phyloP scores from a whole-genome alignment of 2,113 vertebrate genomes.

The Heterocephalus glaber region DNA sequence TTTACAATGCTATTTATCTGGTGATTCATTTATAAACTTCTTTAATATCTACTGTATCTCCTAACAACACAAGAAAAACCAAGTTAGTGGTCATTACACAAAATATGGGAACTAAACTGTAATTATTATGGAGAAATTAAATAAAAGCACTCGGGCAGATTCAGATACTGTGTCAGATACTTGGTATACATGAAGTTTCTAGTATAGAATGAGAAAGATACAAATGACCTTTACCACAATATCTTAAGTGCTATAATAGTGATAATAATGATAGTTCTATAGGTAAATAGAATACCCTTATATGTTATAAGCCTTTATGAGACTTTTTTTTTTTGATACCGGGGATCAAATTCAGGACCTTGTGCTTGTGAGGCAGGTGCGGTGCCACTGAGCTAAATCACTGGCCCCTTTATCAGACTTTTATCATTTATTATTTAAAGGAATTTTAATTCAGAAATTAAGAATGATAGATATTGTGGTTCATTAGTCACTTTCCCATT shows the following conservation, averaged over 20 bases:
- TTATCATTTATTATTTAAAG: conserved; percentile 29
- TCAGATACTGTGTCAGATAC: not conserved
- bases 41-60: not conserved
- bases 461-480: not conserved
- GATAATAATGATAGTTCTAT: not conserved
- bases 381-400: too few species aligned
- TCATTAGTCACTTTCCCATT: not conserved
- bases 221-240: not conserved
- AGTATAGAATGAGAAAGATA: not conserved
- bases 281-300: not conserved
- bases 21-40: not conserved
- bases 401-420: conserved; percentile 23
- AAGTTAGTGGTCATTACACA: not conserved
- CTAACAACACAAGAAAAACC: not conserved
- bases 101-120: not conserved
- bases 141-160: not conserved
- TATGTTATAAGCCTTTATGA: not conserved
- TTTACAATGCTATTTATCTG: not conserved
- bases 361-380: too few species aligned
- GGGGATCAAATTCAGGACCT: too few species aligned
- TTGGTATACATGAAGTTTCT: not conserved
- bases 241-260: not conserved
- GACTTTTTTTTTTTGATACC: too few species aligned
- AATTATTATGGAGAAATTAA: not conserved
- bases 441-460: conserved; percentile 35